Percentiles rank a stretch among this genome's conserved stretches.
phyloP scores from a whole-genome alignment of 2,888 invertebrate species.

The Melanostoma mellinum region DNA sequence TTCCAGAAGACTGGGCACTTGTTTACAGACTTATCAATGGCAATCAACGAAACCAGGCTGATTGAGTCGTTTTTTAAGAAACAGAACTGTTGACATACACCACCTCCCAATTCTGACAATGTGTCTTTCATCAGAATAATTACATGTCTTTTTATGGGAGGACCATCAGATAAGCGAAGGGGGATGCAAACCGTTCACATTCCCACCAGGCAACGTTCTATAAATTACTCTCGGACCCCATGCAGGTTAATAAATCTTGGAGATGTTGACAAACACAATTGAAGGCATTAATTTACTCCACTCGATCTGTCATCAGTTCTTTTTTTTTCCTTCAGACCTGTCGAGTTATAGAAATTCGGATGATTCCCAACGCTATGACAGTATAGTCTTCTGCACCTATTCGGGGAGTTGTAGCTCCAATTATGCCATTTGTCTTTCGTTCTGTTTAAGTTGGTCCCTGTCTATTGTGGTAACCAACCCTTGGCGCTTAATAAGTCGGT shows the following conservation, averaged over 20 bases:
- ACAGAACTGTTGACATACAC: no score
- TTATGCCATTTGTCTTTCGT: constrained; percentile 68
- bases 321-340: constrained; percentile 18
- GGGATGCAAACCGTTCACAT: constrained; percentile 1
- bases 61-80: no score
- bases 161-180: background rate
- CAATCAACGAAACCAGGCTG: no score
- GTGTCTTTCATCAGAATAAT: no score
- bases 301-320: constrained; percentile 44
- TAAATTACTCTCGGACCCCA: constrained; percentile 64
- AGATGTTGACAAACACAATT: constrained; percentile 71
- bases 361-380: constrained; percentile 36
- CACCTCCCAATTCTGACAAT: no score
- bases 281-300: constrained; percentile 62
- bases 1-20: no score
- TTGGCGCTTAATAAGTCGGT: constrained; percentile 62
- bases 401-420: constrained; percentile 51
- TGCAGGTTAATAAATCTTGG: constrained; percentile 70
- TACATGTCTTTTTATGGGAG: no score
- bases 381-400: constrained; percentile 31
- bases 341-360: constrained; percentile 47
- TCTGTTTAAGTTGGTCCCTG: constrained; percentile 53
- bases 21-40: no score
- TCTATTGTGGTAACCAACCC: constrained; percentile 42
- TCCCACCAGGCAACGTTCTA: constrained; percentile 35